Base-by-base conservation (phyloP, 1,140 invertebrate species). In the Bradynema listronoti region DNA sequence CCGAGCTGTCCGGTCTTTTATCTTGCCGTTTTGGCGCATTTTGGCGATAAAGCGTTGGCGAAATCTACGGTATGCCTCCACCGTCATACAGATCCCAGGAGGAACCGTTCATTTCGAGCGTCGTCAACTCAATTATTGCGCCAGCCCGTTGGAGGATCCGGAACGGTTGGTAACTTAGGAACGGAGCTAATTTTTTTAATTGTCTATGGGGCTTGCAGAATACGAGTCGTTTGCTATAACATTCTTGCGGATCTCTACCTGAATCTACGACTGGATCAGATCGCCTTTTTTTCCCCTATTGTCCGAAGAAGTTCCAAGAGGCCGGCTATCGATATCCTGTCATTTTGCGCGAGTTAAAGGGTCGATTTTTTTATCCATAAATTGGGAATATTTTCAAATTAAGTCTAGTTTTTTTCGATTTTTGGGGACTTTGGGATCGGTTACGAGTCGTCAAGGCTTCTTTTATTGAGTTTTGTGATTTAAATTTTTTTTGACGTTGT, bases 241-340 rank as follows among this genome's bases (percentile, higher is more conserved):
- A 55, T 61, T 30, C 33, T 61, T 32, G 58, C 58, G n/a, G n/a
- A 45, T 34, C 41, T 61, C 24, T 61, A 61, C 41, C n/a, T 65
- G 6, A 61, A 61, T 2, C 19, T 61, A 19, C 39, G 41, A n/a
- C n/a, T n/a, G 14, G 24, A 14, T 59, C 61, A 34, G 25, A 61
- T 33, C 24, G 63, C 24, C 39, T 61, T 11, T 61, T 36, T 34
- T 61, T 65, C 45, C 41, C 58, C 7, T 45, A 61, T 25, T 61
- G 58, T 29, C 58, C 58, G 22, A 61, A 63, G 27, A 24, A 27
- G 7, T 61, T 45, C 27, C 61, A 62, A 32, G 19, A 19, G 25
- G 7, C 11, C 7, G 32, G 30, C 16, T 61, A 61, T 42, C 58
- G 58, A 9, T 61, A 65, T 14, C 58, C 58, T n/a, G 25, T 61